Conservation (phyloP, 2,113 vertebrate species). For the Pelecanus crispus region DNA sequence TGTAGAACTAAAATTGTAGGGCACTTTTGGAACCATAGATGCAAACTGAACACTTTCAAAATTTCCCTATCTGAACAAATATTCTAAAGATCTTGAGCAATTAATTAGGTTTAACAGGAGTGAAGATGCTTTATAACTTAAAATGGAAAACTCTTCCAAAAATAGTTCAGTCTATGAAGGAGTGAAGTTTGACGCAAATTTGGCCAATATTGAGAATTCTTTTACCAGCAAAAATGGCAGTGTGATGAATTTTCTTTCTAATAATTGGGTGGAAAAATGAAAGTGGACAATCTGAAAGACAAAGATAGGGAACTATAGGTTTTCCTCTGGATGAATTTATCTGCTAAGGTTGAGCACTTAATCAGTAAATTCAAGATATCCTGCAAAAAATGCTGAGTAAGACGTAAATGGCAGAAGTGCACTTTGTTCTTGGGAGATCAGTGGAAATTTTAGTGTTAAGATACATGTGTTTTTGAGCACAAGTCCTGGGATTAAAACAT, state of each 20-base stretch:
- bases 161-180: not conserved
- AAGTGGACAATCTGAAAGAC: not conserved
- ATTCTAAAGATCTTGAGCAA: not conserved
- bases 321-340: not conserved
- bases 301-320: not conserved
- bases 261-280: not conserved
- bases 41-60: not conserved
- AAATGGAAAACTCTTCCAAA: not conserved
- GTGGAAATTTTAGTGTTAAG: not conserved
- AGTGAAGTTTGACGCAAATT: not conserved
- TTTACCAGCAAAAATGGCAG: not conserved
- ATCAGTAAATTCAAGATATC: not conserved
- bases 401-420: not conserved
- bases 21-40: not conserved
- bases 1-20: not conserved
- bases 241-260: not conserved
- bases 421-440: not conserved
- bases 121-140: not conserved
- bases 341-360: not conserved
- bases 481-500: not conserved
- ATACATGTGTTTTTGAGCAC: not conserved
- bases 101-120: not conserved
- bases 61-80: not conserved
- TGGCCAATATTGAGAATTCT: not conserved
- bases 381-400: not conserved